Percentiles rank a stretch among this genome's conserved stretches.
Evolutionary conservation across 2,797 vertebrate genomes (phyloP).

Genomic region (Centropyge bicolor): DNA sequence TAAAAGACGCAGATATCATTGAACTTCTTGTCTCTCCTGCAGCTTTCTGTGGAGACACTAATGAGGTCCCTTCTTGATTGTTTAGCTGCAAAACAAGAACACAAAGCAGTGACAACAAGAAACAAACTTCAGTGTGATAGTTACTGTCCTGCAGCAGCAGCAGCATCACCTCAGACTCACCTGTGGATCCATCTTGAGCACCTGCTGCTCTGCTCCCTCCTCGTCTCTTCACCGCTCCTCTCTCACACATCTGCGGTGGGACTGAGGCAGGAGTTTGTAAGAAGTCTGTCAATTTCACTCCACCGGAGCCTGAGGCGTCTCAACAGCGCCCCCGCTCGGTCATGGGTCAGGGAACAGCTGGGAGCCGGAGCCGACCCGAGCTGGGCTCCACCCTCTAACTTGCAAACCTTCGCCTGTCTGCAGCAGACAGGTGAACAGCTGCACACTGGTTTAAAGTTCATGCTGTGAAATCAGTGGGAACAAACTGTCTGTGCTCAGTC

Average conservation of each 20-base stretch:
- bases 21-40: slow-evolving; percentile 70
- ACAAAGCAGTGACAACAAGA: neutral
- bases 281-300: slow-evolving; percentile 9
- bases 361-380: neutral
- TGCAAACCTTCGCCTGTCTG: too few species aligned
- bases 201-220: slow-evolving; percentile 23
- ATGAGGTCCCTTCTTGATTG: slow-evolving; percentile 80
- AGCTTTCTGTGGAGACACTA: slow-evolving; percentile 77
- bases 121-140: neutral
- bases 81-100: slow-evolving; percentile 69
- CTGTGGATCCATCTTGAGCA: slow-evolving; percentile 67
- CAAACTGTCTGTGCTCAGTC: neutral
- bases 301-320: neutral
- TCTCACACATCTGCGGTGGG: slow-evolving; percentile 25
- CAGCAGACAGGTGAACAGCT: neutral
- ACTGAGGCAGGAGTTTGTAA: slow-evolving; percentile 12
- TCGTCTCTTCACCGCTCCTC: neutral
- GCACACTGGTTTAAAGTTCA: neutral
- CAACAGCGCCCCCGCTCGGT: slow-evolving; percentile 60
- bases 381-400: slow-evolving; percentile 8
- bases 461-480: neutral
- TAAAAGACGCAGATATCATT: slow-evolving; percentile 89
- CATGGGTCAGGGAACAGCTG: neutral
- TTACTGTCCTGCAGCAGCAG: neutral
- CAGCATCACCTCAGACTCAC: slow-evolving; percentile 44